Evolutionary conservation across 2,888 invertebrate genomes (phyloP), one percentile per base, ranked within the genome.

Genomic region (Idaea biselata): DNA sequence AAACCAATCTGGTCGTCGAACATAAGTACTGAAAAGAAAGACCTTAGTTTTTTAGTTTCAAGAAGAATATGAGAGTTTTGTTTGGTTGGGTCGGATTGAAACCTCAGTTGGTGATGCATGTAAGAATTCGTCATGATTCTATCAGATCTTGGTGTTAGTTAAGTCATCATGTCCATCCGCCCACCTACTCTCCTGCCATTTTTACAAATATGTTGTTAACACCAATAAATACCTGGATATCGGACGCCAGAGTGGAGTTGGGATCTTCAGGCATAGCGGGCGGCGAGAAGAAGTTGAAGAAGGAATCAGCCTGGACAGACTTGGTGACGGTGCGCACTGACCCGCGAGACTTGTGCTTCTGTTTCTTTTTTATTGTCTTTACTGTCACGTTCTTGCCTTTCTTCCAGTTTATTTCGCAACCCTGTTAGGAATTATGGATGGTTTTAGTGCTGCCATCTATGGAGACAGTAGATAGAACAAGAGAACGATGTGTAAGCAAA

Each of bases 211-310:
- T 25, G 25, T 25, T n/a, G n/a, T n/a, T n/a, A n/a, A n/a, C n/a
- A n/a, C n/a, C n/a, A 14, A 18, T 56, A 18, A 14, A 60, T 78
- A 96, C 95, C 87, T 92, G 97, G 56, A 96, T 95, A 71, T 99
- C 98, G 62, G 98, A 98, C 82, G 98, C 98, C 69, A 97, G 93
- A 68, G 97, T 97, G 56, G 95, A 95, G 77, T 97, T 89, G 53
- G 95, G 94, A 85, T 97, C 97, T 68, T 97, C 97, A 55, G 97
- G 96, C 88, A 97, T 96, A 69, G 86, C 92, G 54, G 99, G 99
- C 58, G 99, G 99, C 73, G 94, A 95, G 93, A 99, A 99, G 94
- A 99, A 99, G 92, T 99, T 99, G 93, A 99, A 99, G 94, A 99
- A 99, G 0, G 99, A 99, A 88, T 99, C 99, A 63, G 97, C 98